Base-by-base conservation (phyloP, 2,888 invertebrate species). In the Scrobipalpa costella region DNA sequence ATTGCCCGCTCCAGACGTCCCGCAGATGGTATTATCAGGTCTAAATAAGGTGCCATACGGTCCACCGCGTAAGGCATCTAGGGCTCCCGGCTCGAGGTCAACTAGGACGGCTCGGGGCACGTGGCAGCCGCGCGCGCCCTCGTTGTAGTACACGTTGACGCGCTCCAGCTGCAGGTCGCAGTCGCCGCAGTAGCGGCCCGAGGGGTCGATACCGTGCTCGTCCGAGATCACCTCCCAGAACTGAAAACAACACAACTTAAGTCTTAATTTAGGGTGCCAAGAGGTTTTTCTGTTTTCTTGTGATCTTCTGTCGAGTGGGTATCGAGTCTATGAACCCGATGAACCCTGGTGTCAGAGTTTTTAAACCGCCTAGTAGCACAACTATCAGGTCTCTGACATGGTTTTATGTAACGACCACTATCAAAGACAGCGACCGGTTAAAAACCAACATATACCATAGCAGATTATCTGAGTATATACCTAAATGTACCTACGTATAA, bases 191-290 rank as follows among this genome's bases (percentile, higher is more conserved):
- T 93, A 95, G 62, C 72, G 69, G 1, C 89, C 88, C 2, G 72
- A 67, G 0, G 94, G 93, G 74, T 94, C 94, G 71, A 95, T 94
- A 27, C 95, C 95, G 77, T 95, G 95, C 73, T 95, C 95, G 74
- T 95, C 95, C 7, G 95, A 95, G 75, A 96, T 96, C 47, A 96
- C 95, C 80, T 96, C 96, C 96, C 95, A 96, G 81, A 95, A 95
- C 95, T 95, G 84, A 60, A 86, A 86, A 68, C 7, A 15, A 1
- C 8, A 15, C 2, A 2, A 9, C 11, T 36, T 36, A 11, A 36
- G 5, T 9, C 1, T 9, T 34, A 34, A 34, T 34, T 34, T 34
- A 34, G 34, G 34, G 34, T 34, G n/a, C n/a, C n/a, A n/a, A n/a
- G n/a, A n/a, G n/a, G n/a, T n/a, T n/a, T n/a, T n/a, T n/a, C n/a